Base-by-base conservation (phyloP, 2,797 vertebrate genomes). In the Lagocephalus sceleratus region DNA sequence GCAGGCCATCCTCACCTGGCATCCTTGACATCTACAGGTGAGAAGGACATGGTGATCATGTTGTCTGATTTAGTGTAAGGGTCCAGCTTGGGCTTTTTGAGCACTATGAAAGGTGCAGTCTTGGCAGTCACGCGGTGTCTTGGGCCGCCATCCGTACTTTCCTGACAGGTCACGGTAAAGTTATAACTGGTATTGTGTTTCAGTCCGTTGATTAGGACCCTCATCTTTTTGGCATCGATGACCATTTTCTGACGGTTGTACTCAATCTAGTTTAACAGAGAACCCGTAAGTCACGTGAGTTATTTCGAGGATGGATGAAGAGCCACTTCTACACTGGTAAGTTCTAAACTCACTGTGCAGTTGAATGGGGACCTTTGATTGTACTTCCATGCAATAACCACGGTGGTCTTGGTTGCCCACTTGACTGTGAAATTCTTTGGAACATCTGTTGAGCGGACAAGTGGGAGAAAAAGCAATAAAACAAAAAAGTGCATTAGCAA, bases 381-480 rank as follows among this genome's bases (percentile, higher is more conserved):
- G 57, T 98, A 98, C 85, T 94, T 97, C 97, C 97, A 99, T 63
- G 92, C 92, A 49, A 99, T 80, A 46, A 96, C 86, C 35, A 95
- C 94, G 0, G 97, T 93, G 0, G 95, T 96, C 88, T 98, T 98
- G 71, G 93, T 99, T 50, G 94, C 91, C 93, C 97, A 94, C 84
- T 95, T 98, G 71, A 98, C 94, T 48, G 93, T 98, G 82, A 99
- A 99, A 88, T 99, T 99, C 88, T 97, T 98, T 59, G 97, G 96
- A 3, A 98, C 94, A 85, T 97, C 97, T 99, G 91, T 57, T 57
- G 46, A 71, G 70, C 48, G 23, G 59, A 83, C 59, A 85, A 81
- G 81, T 51, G 47, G 41, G 69, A 65, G 59, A 71, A 59, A 60
- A 38, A 3, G 2, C 0, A 48, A 39, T 32, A 44, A 44, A 52